Base-by-base conservation (phyloP, 2,797 vertebrate genomes). In the Kryptolebias ocellatus region DNA sequence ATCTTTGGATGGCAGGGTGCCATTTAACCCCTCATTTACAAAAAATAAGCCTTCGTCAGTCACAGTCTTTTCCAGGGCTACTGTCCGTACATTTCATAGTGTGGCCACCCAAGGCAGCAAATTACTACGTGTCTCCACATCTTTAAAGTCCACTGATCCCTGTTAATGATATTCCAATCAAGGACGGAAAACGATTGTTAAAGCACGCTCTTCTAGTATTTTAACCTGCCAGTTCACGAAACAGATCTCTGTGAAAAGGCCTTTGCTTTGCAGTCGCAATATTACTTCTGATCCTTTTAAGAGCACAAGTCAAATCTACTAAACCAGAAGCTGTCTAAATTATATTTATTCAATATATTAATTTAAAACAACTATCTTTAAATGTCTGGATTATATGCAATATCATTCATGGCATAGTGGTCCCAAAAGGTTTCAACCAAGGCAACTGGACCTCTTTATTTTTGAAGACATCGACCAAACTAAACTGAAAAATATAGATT, bases 21-120 rank as follows among this genome's bases (percentile, higher is more conserved):
- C 91, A 88, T 94, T 94, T 91, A 90, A 92, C 83, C 90, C 79
- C 84, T 91, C 85, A 91, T 92, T 93, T 92, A 88, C 83, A 81
- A 56, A 85, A 76, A 83, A 90, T 86, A 91, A 81, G 85, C 71
- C 77, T 84, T 67, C 79, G 65, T 88, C 83, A 80, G 76, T 92
- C 76, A 82, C 79, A 76, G 89, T 84, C 87, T 86, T 87, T 88
- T 90, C 83, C 74, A 78, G 72, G 74, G 78, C 72, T 62, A 57
- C 77, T 77, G 79, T 76, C 75, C 78, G 84, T 74, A 79, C 58
- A 75, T 83, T 82, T 84, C 72, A 74, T 70, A 67, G 74, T 52
- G 76, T 79, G 81, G 82, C 82, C 80, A 77, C 46, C 46, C 75
- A 63, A 44, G 79, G 72, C 69, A 88, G 81, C 56, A 77, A 79